A percentile compares a stretch with the other conserved stretches of the same genome.
Evolutionary conservation across 2,113 vertebrate genomes (phyloP).

Genomic region (Columba livia): DNA sequence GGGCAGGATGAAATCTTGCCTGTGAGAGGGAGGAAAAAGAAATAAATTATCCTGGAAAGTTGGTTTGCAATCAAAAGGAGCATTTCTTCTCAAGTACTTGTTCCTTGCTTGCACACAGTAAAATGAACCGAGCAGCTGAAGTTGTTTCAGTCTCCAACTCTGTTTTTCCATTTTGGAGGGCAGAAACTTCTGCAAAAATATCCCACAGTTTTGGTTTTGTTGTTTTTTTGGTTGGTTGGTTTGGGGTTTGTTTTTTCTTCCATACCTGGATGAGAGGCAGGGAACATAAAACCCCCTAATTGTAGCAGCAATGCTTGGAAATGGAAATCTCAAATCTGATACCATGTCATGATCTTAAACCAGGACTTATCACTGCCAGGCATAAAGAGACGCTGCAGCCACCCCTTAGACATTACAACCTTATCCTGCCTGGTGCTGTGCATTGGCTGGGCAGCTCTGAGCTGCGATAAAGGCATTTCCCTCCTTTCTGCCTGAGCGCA

Average conservation of each 20-base stretch:
- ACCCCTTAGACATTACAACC: neutral
- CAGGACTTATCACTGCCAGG: neutral
- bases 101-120: neutral
- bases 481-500: neutral
- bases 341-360: neutral
- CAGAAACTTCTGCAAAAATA: constrained; percentile 3
- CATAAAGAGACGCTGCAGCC: neutral
- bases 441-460: neutral
- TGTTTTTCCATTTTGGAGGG: constrained; percentile 28
- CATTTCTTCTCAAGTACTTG: neutral
- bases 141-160: neutral
- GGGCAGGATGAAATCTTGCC: constrained; percentile 1
- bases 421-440: neutral
- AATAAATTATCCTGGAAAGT: neutral
- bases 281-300: neutral
- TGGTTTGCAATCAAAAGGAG: constrained; percentile 20
- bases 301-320: neutral
- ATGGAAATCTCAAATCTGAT: neutral
- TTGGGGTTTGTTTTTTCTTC: neutral
- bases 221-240: neutral
- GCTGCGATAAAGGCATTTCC: neutral
- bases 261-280: neutral
- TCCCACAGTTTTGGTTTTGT: neutral
- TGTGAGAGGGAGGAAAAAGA: neutral
- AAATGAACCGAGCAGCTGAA: constrained; percentile 4